These are phyloP conservation scores for Hirundichthys speculiger DNA, from an alignment of 2,113 vertebrate genomes.

Conservation along the genomic window DNA sequence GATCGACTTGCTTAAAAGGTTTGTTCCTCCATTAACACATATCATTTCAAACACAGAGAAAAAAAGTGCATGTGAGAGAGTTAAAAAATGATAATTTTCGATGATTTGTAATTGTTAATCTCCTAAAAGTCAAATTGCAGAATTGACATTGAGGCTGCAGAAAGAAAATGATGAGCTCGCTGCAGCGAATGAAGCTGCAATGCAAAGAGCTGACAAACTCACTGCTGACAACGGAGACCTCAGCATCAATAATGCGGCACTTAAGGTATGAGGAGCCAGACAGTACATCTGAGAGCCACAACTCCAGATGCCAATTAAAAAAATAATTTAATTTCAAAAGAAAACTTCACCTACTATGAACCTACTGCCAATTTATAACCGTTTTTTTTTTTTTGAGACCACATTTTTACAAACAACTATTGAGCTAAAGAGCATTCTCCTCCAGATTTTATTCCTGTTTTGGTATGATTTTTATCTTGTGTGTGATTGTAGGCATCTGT, in stretches of 20 bases:
- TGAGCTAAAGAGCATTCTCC: background rate
- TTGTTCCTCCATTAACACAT: constrained; percentile 3
- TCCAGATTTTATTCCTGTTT: background rate
- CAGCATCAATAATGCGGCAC: constrained; percentile 78
- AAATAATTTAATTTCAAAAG: no score
- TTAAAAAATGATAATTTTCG: background rate
- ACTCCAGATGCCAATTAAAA: no score
- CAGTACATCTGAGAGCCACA: background rate
- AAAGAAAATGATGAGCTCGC: constrained; percentile 71
- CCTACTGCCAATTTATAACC: no score
- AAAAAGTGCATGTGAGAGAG: background rate
- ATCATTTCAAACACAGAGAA: background rate
- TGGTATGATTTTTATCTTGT: background rate
- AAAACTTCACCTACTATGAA: no score
- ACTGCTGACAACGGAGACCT: constrained; percentile 79
- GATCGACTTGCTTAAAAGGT: constrained; percentile 81
- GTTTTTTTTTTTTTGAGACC: background rate
- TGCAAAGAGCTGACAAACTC: constrained; percentile 77
- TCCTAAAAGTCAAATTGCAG: constrained; percentile 79
- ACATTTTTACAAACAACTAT: background rate
- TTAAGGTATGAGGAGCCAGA: constrained; percentile 79
- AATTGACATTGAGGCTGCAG: constrained; percentile 77
- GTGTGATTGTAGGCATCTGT: constrained; percentile 75
- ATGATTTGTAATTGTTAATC: background rate
- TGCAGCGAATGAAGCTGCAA: constrained; percentile 73